These are phyloP conservation scores for Onychomys leucogaster DNA, from an alignment of 2,797 vertebrate genomes.

Conservation along the genomic window DNA sequence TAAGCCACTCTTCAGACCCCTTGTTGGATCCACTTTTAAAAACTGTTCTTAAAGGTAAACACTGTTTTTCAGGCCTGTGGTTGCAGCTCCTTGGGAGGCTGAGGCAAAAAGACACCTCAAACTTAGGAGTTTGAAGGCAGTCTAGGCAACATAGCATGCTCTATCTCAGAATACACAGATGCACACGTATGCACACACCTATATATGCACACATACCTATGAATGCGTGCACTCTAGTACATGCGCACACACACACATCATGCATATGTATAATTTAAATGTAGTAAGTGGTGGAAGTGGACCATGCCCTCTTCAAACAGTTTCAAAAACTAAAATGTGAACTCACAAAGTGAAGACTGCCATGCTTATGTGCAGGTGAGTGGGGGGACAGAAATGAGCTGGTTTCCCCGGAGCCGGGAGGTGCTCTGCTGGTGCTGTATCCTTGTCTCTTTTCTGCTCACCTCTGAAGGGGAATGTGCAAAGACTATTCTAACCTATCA, in stretches of 20 bases:
- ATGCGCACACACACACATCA: background rate
- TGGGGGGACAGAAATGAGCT: background rate
- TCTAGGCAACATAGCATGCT: background rate
- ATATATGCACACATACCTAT: background rate
- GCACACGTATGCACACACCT: background rate
- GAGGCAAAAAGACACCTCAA: background rate
- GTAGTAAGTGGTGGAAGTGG: background rate
- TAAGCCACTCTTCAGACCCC: background rate
- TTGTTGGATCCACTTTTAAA: conserved; percentile 23
- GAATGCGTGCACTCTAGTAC: too few species aligned
- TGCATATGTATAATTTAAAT: background rate
- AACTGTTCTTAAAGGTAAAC: background rate
- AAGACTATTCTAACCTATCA: background rate
- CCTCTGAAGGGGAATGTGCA: background rate
- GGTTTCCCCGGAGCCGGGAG: background rate
- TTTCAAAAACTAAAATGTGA: background rate
- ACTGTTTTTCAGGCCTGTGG: background rate
- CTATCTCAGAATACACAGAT: background rate
- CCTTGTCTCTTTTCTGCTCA: background rate
- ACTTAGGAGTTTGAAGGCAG: background rate
- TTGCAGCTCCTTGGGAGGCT: background rate
- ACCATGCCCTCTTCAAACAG: background rate
- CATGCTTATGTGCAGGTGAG: background rate
- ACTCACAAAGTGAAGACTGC: background rate
- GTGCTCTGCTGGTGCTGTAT: background rate